Evolutionary conservation across 2,888 invertebrate species (phyloP).

Genomic region (Nemurella pictetii): DNA sequence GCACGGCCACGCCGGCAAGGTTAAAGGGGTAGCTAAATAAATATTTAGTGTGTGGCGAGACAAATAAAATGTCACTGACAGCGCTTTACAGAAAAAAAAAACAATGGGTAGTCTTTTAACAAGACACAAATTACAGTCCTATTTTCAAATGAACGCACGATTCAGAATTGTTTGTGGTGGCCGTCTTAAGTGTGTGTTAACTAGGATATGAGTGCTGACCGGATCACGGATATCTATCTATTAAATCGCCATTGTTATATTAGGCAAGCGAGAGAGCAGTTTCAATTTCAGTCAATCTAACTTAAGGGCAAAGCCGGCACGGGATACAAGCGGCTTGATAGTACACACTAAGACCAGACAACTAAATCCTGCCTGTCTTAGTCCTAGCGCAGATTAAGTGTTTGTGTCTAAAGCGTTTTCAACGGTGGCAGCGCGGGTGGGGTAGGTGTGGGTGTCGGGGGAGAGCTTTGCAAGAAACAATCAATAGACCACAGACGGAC

Average conservation of each 20-base stretch:
- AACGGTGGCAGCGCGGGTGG: neutral
- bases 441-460: neutral
- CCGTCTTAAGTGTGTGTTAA: neutral
- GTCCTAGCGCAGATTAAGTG: neutral
- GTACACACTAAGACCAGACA: neutral
- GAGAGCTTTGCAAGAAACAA: neutral
- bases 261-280: neutral
- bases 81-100: neutral
- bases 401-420: neutral
- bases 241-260: neutral
- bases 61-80: neutral
- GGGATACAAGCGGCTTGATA: neutral
- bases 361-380: neutral
- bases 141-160: no score
- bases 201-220: neutral
- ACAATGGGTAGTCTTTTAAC: neutral
- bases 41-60: neutral
- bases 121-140: neutral
- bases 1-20: neutral
- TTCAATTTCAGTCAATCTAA: neutral
- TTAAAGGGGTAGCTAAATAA: neutral
- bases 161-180: no score
- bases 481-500: conserved; percentile 10
- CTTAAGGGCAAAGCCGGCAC: neutral
- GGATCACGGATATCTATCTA: neutral